phyloP scores from a whole-genome alignment of 2,888 invertebrate genomes.

The Sipha maydis region DNA sequence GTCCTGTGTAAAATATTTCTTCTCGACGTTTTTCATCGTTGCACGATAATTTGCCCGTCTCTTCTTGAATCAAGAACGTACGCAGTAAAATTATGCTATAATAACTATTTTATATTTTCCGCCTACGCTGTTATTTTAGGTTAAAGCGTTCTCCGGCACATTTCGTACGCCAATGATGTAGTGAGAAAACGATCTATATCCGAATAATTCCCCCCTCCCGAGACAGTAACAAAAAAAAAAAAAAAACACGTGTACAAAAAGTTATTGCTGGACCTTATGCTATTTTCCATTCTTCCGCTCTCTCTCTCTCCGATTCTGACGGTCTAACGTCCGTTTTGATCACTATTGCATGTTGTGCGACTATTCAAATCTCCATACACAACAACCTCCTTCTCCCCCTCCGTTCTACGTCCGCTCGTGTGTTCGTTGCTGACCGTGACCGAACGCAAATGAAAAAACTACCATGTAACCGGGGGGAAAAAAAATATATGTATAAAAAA shows the following conservation, averaged over 20 bases:
- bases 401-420: not conserved
- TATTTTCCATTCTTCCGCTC: slow-evolving; percentile 27
- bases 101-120: slow-evolving; percentile 20
- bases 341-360: slow-evolving; percentile 6
- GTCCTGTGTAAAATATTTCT: too few relatives aligned
- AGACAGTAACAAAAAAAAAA: not conserved
- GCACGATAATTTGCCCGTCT: not conserved
- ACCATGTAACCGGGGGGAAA: not conserved
- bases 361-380: slow-evolving; percentile 35
- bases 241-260: not conserved
- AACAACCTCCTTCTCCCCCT: not conserved
- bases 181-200: slow-evolving; percentile 28
- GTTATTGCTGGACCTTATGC: slow-evolving; percentile 23
- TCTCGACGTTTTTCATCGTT: not conserved
- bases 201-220: slow-evolving; percentile 8
- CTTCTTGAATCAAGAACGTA: not conserved
- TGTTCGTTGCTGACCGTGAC: slow-evolving; percentile 26
- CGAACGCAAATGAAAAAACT: slow-evolving; percentile 23
- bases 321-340: not conserved
- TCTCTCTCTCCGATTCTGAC: not conserved
- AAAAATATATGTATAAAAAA: not conserved
- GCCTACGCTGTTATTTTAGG: not conserved
- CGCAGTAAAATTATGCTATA: not conserved
- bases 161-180: not conserved
- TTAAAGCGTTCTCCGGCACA: slow-evolving; percentile 6